Conservation (phyloP, 1,140 invertebrate genomes). For the Phortica variegata region DNA sequence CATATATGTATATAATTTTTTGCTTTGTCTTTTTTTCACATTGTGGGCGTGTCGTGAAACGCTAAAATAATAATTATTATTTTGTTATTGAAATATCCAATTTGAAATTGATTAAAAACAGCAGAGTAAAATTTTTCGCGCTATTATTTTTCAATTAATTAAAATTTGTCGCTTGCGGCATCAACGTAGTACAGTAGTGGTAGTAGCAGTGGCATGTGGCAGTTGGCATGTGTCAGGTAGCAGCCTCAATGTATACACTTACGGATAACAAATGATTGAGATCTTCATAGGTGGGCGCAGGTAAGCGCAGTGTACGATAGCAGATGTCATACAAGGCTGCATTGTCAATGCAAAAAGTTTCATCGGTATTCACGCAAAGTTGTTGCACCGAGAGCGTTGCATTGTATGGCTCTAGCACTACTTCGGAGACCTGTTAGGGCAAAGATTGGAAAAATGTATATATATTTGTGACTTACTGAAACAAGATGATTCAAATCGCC, state of each 20-base stretch:
- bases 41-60: no score
- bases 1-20: no score
- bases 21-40: no score
- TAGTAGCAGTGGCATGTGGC: no score
- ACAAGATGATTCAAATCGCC: conserved; percentile 83
- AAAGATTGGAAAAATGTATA: neutral
- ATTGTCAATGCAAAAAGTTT: conserved; percentile 69
- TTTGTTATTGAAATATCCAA: neutral
- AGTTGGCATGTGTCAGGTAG: no score
- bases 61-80: neutral
- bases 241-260: conserved; percentile 35
- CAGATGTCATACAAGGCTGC: conserved; percentile 72
- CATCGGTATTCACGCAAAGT: conserved; percentile 76
- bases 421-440: conserved; percentile 66
- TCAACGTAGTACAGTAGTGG: neutral
- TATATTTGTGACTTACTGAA: conserved; percentile 60
- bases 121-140: neutral
- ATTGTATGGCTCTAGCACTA: conserved; percentile 76
- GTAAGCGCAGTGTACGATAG: conserved; percentile 63
- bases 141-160: conserved; percentile 3
- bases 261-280: conserved; percentile 73
- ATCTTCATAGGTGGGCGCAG: conserved; percentile 83
- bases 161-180: neutral
- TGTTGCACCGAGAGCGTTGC: conserved; percentile 80
- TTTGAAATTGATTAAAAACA: conserved; percentile 4